A percentile compares a stretch with the other conserved stretches of the same genome.
Conservation (phyloP, 2,888 invertebrate species). For the Autographa gamma region DNA sequence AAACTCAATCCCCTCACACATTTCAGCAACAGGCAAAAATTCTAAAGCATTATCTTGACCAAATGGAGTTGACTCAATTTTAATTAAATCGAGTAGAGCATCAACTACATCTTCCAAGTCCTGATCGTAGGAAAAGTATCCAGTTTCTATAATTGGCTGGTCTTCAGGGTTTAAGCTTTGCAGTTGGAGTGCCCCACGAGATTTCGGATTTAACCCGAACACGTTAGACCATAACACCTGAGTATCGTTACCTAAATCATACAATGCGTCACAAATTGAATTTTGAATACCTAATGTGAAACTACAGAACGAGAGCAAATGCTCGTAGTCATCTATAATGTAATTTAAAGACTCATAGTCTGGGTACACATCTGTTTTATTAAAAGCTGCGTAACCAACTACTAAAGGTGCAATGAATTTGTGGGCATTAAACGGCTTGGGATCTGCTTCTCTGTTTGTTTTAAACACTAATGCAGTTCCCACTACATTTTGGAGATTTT, state of each 20-base stretch:
- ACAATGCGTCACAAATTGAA: conserved; percentile 26
- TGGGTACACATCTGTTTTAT: conserved; percentile 7
- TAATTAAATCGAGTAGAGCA: conserved; percentile 15
- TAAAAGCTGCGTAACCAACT: conserved; percentile 24
- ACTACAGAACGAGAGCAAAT: conserved; percentile 19
- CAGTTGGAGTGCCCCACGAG: conserved; percentile 25
- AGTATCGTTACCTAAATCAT: neutral
- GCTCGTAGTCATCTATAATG: conserved; percentile 15
- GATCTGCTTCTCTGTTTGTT: conserved; percentile 19
- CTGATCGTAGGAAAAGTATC: conserved; percentile 20
- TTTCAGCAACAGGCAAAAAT: conserved; percentile 8
- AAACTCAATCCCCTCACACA: conserved; percentile 16
- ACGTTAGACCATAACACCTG: conserved; percentile 20
- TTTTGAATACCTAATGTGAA: conserved; percentile 25
- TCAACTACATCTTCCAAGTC: conserved; percentile 27
- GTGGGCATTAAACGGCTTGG: conserved; percentile 23
- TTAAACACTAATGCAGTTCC: conserved; percentile 26
- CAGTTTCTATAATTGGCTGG: conserved; percentile 19
- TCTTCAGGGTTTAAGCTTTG: conserved; percentile 26
- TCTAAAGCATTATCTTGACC: conserved; percentile 20
- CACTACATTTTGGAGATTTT: conserved; percentile 70
- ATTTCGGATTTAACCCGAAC: conserved; percentile 15
- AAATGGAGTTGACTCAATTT: conserved; percentile 21
- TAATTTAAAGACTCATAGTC: conserved; percentile 17
- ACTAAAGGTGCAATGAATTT: conserved; percentile 24